Conservation (phyloP, 2,797 vertebrate genomes). For the Bovichtus variegatus region DNA sequence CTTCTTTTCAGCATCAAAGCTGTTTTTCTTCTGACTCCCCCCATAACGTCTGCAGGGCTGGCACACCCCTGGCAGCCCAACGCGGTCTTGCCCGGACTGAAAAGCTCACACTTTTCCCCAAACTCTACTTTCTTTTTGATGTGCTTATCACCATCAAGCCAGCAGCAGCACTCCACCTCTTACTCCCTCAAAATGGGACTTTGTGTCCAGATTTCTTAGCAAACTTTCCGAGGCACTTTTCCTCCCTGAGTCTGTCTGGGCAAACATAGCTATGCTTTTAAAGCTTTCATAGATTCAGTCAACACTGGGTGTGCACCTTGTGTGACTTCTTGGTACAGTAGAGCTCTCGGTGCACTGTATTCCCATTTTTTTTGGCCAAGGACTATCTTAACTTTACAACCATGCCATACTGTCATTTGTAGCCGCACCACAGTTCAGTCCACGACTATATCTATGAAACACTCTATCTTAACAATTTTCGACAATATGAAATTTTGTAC, state of each 20-base stretch:
- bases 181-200: conserved; percentile 23
- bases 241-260: conserved; percentile 8
- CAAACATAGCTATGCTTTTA: conserved; percentile 12
- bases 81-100: conserved; percentile 34
- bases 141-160: conserved; percentile 51
- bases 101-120: background rate
- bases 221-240: conserved; percentile 25
- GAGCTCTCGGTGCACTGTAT: background rate
- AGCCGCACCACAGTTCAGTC: too few relatives aligned
- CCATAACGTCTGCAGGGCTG: conserved; percentile 29
- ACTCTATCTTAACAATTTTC: background rate
- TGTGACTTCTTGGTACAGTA: conserved; percentile 3
- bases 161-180: conserved; percentile 32
- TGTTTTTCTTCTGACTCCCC: conserved; percentile 24
- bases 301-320: background rate
- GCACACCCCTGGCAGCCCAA: conserved; percentile 28
- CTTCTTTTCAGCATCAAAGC: conserved; percentile 44
- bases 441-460: too few relatives aligned
- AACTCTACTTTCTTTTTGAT: conserved; percentile 46
- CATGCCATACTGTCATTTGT: background rate
- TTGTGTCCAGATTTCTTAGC: background rate
- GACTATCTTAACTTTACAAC: background rate
- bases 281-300: conserved; percentile 9
- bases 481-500: background rate
- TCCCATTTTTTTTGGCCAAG: background rate